These are phyloP conservation scores for Ctenosaura bakeri DNA, from an alignment of 2,797 vertebrate genomes.

Conservation along the genomic window DNA sequence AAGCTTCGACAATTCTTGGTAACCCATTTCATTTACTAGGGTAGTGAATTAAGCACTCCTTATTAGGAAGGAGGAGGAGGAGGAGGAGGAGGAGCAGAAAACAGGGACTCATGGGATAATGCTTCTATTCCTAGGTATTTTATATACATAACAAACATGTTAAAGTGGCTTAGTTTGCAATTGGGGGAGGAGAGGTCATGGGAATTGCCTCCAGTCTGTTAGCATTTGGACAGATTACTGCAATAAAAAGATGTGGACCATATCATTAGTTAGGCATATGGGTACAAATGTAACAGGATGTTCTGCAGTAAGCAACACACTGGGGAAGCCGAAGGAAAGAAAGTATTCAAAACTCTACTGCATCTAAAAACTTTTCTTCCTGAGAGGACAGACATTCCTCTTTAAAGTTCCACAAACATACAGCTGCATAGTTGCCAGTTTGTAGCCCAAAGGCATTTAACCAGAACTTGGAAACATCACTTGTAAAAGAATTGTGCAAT, in stretches of 20 bases:
- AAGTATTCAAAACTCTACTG: slow-evolving; percentile 37
- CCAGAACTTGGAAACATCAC: not conserved
- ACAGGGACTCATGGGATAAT: not conserved
- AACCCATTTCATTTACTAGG: not conserved
- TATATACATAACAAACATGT: not conserved
- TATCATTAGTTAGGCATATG: not conserved
- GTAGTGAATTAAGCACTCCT: not conserved
- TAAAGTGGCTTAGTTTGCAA: slow-evolving; percentile 12
- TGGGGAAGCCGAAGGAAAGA: slow-evolving; percentile 30
- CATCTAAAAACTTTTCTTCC: slow-evolving; percentile 46
- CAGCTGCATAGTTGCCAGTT: slow-evolving; percentile 42
- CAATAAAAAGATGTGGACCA: not conserved
- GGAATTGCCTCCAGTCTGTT: not conserved
- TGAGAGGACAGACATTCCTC: slow-evolving; percentile 53
- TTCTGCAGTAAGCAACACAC: slow-evolving; percentile 47
- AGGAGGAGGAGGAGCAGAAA: too few relatives aligned
- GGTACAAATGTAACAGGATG: slow-evolving; percentile 46
- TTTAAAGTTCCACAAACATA: slow-evolving; percentile 6
- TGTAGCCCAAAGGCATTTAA: not conserved
- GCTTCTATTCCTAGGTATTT: not conserved
- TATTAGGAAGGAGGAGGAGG: not conserved
- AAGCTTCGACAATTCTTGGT: not conserved
- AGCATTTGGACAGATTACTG: rapidly evolving
- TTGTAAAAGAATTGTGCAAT: too few relatives aligned
- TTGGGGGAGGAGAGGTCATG: not conserved